Evolutionary conservation across 2,797 vertebrate species (phyloP), one percentile per base, ranked within the genome.

Genomic region (Pangasius macronema): DNA sequence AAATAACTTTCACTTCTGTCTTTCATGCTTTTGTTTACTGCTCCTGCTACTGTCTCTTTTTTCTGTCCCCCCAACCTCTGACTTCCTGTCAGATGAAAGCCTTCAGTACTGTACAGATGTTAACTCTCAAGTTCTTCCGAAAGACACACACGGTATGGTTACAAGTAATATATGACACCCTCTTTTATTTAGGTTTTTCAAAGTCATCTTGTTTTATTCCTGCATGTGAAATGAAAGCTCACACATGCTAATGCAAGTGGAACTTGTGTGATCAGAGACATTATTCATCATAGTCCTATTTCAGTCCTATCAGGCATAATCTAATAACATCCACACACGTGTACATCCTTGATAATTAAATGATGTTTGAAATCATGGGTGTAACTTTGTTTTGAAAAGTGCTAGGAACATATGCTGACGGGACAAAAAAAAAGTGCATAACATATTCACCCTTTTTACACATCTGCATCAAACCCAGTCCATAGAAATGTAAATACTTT

Each of bases 221-320:
- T 67, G 51, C 67, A 90, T 92, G 92, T 92, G 91, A 93, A 92
- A 94, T 87, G 90, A 84, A 92, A 92, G 91, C 89, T 92, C 87
- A 93, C 94, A 93, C 94, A 95, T 94, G 93, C 93, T 94, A 93
- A 95, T 95, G 90, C 88, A 92, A 92, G 93, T 95, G 95, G 91
- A 94, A 93, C 92, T 92, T 91, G 89, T 92, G 89, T 91, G 51
- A 51, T 53, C 93, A 89, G 94, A 94, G 93, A 94, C 91, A 94
- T 94, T 94, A 93, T 93, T 91, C 89, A 57, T 88, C 90, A 92
- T 86, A 90, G 90, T 87, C 5, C 42, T 42, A 42, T 42, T 42
- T 42, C 84, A 83, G 89, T 89, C 90, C 59, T 65, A 88, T 90
- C 79, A 85, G 93, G 91, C 94, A 95, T 95, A 94, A 93, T 94